These are phyloP conservation scores for Nemopilema nomurai DNA, from an alignment of 30 jellyfish, hydroid and myxozoan species.

Conservation along the genomic window DNA sequence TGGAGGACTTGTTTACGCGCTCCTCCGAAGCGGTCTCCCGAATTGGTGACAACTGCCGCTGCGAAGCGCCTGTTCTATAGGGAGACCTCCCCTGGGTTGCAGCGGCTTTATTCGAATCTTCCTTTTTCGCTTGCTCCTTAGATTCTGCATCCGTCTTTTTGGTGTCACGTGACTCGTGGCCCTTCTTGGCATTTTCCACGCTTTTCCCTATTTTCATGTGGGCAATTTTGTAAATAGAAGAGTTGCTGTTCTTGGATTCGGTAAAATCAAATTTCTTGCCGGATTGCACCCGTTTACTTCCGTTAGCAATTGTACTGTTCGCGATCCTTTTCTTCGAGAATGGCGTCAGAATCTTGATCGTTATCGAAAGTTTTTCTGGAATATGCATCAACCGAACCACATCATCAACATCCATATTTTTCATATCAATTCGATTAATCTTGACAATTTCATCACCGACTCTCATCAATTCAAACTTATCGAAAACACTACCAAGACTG, in stretches of 20 bases:
- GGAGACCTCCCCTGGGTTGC: conserved; percentile 54
- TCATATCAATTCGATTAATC: conserved; percentile 77
- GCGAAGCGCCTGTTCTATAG: conserved; percentile 60
- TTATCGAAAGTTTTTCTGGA: conserved; percentile 80
- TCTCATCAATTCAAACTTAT: conserved; percentile 72
- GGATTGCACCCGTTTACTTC: conserved; percentile 9
- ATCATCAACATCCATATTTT: conserved; percentile 77
- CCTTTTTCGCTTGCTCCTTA: conserved; percentile 44
- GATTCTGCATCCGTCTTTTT: conserved; percentile 19
- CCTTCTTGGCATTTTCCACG: conserved; percentile 26
- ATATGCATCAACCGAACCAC: conserved; percentile 85
- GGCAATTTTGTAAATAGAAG: conserved; percentile 78
- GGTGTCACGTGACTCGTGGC: conserved; percentile 14
- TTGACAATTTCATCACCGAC: conserved; percentile 92
- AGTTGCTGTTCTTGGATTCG: conserved; percentile 33
- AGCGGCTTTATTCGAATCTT: conserved; percentile 13
- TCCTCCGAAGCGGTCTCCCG: conserved; percentile 71
- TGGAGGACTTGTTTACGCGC: conserved; percentile 20
- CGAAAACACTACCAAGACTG: conserved; percentile 82
- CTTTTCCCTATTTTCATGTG: conserved; percentile 75
- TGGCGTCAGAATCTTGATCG: conserved; percentile 87
- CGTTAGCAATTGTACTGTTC: conserved; percentile 70
- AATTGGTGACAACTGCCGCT: conserved; percentile 69
- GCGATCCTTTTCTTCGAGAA: conserved; percentile 82
- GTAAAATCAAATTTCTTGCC: background rate